These are phyloP conservation scores for Argopecten irradians DNA, from an alignment of 1,140 invertebrate species.

Conservation along the genomic window DNA sequence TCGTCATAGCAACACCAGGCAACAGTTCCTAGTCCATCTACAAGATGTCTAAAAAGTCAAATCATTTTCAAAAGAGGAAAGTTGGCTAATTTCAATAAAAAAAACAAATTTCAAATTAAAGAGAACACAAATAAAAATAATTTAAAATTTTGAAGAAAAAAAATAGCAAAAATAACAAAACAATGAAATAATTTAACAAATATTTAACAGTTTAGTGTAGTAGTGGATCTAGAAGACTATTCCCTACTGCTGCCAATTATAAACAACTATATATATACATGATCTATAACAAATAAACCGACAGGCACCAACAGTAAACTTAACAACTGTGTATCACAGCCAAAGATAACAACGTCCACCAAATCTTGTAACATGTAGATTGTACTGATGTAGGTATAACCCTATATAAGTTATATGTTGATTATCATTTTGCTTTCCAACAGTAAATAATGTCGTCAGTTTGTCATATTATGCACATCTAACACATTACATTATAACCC, in stretches of 20 bases:
- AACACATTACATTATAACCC: not conserved
- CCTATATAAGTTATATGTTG: not conserved
- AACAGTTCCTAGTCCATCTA: not conserved
- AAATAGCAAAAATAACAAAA: not conserved
- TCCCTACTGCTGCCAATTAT: not conserved
- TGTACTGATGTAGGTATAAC: not conserved
- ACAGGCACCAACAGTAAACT: not conserved
- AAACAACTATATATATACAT: not conserved
- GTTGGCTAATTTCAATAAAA: not conserved
- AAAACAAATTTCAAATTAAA: not conserved
- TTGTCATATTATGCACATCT: conserved; percentile 12
- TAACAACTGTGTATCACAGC: conserved; percentile 17
- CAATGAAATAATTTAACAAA: not conserved
- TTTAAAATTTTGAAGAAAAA: not conserved
- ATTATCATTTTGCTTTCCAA: not conserved
- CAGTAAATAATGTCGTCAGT: not conserved
- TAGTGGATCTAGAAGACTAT: not conserved
- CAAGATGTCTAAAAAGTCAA: not conserved
- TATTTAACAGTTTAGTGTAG: not conserved
- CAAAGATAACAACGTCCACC: not conserved
- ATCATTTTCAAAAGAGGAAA: not conserved
- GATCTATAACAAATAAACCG: not conserved
- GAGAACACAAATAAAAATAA: not conserved
- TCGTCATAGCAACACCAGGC: not conserved
- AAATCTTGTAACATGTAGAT: not conserved